A percentile compares a stretch with the other conserved stretches of the same genome.
These are phyloP conservation scores for Serrognathus titanus DNA, from an alignment of 2,888 invertebrate genomes.

Conservation along the genomic window DNA sequence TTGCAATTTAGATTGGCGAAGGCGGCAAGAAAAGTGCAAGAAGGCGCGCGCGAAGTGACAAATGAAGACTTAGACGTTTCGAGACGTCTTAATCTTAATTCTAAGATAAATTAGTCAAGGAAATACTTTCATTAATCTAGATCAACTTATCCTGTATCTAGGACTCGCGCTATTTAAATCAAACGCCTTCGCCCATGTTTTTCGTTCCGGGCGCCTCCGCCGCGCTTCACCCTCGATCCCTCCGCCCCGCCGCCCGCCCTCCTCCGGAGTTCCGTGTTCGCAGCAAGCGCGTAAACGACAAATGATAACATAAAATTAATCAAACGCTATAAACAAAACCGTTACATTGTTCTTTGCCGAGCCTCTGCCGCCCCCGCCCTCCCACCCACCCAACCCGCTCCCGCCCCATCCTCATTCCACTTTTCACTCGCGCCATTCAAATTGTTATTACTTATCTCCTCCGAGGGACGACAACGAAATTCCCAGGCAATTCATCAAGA, in stretches of 20 bases:
- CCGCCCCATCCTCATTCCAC: background rate
- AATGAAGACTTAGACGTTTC: slow-evolving; percentile 49
- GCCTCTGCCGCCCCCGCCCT: background rate
- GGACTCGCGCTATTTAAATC: slow-evolving; percentile 33
- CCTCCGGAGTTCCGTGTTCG: background rate
- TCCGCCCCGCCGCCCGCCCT: background rate
- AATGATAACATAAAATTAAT: no score
- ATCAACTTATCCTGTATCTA: slow-evolving; percentile 46
- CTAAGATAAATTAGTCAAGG: slow-evolving; percentile 50
- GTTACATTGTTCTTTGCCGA: no score
- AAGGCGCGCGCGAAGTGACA: slow-evolving; percentile 35
- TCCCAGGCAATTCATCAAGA: no score
- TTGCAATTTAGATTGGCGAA: background rate
- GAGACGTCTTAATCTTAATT: slow-evolving; percentile 50
- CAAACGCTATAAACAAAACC: no score
- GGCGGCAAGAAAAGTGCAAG: slow-evolving; percentile 6
- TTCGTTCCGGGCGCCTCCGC: slow-evolving; percentile 2
- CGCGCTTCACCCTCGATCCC: background rate
- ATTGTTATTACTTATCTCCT: no score
- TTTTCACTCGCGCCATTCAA: no score
- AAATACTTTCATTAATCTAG: slow-evolving; percentile 52
- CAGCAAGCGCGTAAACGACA: no score
- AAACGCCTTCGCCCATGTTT: slow-evolving; percentile 1
- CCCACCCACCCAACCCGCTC: no score
- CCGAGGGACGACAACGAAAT: no score